Evolutionary conservation across 2,113 vertebrate genomes (phyloP), one percentile per base, ranked within the genome.

Genomic region (Typhlomys cinereus): DNA sequence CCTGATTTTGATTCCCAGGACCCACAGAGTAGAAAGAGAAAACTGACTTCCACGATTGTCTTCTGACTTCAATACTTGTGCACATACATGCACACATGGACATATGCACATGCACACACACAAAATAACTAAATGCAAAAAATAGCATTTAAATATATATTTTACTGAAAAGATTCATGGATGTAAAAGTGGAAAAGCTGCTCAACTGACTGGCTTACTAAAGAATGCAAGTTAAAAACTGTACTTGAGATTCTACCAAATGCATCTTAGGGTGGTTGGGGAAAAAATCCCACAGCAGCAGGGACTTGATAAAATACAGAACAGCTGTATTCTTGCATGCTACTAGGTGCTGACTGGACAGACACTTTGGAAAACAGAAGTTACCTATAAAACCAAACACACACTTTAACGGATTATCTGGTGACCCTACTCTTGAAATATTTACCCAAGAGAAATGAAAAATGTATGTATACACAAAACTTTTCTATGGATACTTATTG

Each of bases 391-490:
- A 87, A 69, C 50, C 23, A 88, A 14, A n/a, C n/a, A 73, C 39
- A 27, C n/a, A 48, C 31, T n/a, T 66, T 54, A 61, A 59, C 25
- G 39, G 54, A 74, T 23, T 79, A 52, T 39, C n/a, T 25, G 29
- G 25, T 57, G 83, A 70, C 62, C 18, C n/a, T 64, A 50, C 81
- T 57, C 44, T 34, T 36, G n/a, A n/a, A 25, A 36, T 76, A 85
- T 39, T 71, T n/a, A 82, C 50, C 17, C 74, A 57, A 70, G 70
- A 95, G 85, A 88, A 94, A 82, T 64, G 52, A 79, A 91, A n/a
- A 88, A 64, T 48, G 44, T 64, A 41, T 11, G 57, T 61, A 82
- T 61, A 89, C 5, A 31, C 67, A 86, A n/a, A 61, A 78, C 54
- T 44, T 50, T 57, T n/a, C 12, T 15, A 39, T 48, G 70, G 70